Base-by-base conservation (phyloP, 2,113 vertebrate species). In the Isichthys henryi region DNA sequence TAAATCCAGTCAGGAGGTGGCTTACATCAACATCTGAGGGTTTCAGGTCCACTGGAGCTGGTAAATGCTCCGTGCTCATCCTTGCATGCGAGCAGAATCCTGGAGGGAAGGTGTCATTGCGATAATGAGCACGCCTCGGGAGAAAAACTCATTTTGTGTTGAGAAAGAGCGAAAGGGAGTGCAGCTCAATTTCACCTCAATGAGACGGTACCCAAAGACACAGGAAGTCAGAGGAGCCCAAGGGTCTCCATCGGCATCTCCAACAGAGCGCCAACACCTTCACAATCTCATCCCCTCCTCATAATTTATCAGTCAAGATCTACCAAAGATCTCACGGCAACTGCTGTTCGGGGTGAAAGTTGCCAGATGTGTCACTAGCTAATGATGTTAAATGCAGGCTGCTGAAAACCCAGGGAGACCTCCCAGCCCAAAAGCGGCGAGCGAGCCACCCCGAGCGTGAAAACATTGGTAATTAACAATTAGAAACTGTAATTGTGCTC, bases 381-480 rank as follows among this genome's bases (percentile, higher is more conserved):
- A 66, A 39, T n/a, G 87, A 66, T 56, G 87, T 88, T 23, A 88
- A 58, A 46, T 19, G 35, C 43, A 31, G 86, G 48, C 53, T 88
- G 39, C 53, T 23, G 19, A 56, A 56, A 87, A 50, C 23, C 62
- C 62, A 11, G n/a, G n/a, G 49, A 52, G 46, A 23, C 48, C 48
- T 62, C 53, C 49, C 53, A 45, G 35, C 87, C 87, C 56, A 43
- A 62, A 88, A 56, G 39, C 27, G 56, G 8, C 5, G 17, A 27
- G 52, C 0, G 23, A n/a, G 35, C 21, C 87, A 58, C 35, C 8
- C 52, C 23, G 9, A 88, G 56, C 35, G 10, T 48, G 31, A 88
- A 58, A 88, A 88, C 39, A 46, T n/a, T 21, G 31, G 35, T 66
- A 66, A 88, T 88, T n/a, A 88, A 66, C 87, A 88, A 88, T 88